These are phyloP conservation scores for Riparia riparia DNA, from an alignment of 2,113 vertebrate genomes.

Conservation along the genomic window DNA sequence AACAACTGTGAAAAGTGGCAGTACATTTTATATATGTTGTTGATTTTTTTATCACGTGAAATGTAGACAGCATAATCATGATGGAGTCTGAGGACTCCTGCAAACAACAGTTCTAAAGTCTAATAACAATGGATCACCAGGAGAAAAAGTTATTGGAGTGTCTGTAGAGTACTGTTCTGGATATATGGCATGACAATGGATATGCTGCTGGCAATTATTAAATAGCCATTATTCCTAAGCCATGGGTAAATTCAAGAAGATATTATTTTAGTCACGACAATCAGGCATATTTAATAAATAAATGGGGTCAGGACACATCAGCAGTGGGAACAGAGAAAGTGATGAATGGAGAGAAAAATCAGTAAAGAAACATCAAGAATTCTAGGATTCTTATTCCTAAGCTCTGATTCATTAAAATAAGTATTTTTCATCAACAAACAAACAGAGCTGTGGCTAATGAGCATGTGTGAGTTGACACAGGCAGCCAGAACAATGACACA, in stretches of 20 bases:
- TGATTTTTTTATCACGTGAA: neutral
- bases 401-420: neutral
- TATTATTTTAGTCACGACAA: neutral
- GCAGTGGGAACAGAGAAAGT: neutral
- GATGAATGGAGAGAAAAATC: neutral
- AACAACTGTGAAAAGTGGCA: neutral
- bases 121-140: neutral
- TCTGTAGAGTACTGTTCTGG: neutral
- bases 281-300: constrained; percentile 21
- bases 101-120: neutral
- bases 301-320: neutral
- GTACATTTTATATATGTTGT: neutral
- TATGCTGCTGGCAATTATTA: neutral
- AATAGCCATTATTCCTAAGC: no score
- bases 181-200: neutral
- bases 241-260: neutral
- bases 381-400: neutral
- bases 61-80: neutral
- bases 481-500: neutral
- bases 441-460: neutral
- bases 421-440: neutral
- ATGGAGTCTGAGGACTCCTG: neutral
- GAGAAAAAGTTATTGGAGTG: neutral
- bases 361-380: neutral
- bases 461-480: neutral